Percentiles rank a stretch among this genome's conserved stretches.
Conservation (phyloP, 2,888 invertebrate genomes). For the Teinopalpus imperialis region DNA sequence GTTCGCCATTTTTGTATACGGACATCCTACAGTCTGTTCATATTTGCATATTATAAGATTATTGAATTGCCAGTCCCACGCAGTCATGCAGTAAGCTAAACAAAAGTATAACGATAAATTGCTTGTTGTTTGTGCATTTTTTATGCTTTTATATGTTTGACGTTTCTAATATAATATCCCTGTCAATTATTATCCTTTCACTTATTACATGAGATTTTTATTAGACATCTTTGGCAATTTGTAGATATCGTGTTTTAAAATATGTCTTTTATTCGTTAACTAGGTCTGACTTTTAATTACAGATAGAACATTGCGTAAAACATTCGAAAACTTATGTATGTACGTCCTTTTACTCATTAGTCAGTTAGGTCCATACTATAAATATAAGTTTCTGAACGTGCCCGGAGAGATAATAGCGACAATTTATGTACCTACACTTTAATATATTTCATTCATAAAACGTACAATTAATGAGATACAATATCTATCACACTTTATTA, state of each 20-base stretch:
- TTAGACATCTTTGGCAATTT: background rate
- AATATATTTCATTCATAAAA: too few species aligned
- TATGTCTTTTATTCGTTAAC: slow-evolving; percentile 55
- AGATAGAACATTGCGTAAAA: slow-evolving; percentile 51
- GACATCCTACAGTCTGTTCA: slow-evolving; percentile 69
- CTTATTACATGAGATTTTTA: too few species aligned
- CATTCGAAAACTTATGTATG: too few species aligned
- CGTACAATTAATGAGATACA: too few species aligned
- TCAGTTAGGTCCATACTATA: too few species aligned
- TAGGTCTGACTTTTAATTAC: slow-evolving; percentile 34
- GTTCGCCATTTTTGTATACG: slow-evolving; percentile 72
- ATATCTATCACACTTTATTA: too few species aligned
- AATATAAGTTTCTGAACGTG: slow-evolving; percentile 31
- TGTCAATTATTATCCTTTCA: too few species aligned
- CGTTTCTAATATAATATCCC: background rate
- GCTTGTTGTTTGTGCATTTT: background rate
- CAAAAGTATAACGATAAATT: slow-evolving; percentile 26
- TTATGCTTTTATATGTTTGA: too few species aligned
- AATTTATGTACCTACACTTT: too few species aligned
- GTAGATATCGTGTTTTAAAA: slow-evolving; percentile 43
- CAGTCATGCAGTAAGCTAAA: slow-evolving; percentile 33
- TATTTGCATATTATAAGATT: slow-evolving; percentile 62
- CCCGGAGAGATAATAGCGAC: background rate
- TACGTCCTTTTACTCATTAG: too few species aligned
- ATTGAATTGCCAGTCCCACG: slow-evolving; percentile 52